Evolutionary conservation across 2,888 invertebrate genomes (phyloP).

Genomic region (Chironomus tentans): DNA sequence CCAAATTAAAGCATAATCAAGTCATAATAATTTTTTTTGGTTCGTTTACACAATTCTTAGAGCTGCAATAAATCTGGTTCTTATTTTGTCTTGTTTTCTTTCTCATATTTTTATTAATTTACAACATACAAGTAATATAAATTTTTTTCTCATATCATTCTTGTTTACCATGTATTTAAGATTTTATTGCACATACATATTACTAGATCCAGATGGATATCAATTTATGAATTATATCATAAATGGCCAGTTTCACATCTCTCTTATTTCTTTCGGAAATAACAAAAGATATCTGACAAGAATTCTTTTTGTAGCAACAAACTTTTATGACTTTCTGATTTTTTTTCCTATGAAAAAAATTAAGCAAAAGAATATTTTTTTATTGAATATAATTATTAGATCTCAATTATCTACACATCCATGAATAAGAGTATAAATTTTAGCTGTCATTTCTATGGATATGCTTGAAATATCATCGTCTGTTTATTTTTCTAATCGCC

Average conservation of each 20-base stretch:
- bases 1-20: slow-evolving; percentile 16
- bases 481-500: background rate
- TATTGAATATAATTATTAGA: too few relatives aligned
- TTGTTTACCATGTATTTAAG: slow-evolving; percentile 25
- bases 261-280: background rate
- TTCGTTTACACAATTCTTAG: background rate
- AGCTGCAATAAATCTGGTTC: slow-evolving; percentile 12
- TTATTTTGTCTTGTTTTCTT: slow-evolving; percentile 22
- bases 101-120: slow-evolving; percentile 19
- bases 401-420: too few relatives aligned
- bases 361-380: too few relatives aligned
- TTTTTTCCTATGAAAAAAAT: background rate
- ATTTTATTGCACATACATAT: slow-evolving; percentile 9
- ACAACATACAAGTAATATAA: background rate
- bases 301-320: background rate
- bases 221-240: background rate
- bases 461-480: background rate
- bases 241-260: background rate
- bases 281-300: background rate
- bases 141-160: background rate
- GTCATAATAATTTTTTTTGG: background rate
- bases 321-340: background rate
- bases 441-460: background rate
- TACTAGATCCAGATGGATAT: background rate
- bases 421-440: too few relatives aligned